phyloP scores from a whole-genome alignment of 2,113 vertebrate species.

The Edolisoma coerulescens region DNA sequence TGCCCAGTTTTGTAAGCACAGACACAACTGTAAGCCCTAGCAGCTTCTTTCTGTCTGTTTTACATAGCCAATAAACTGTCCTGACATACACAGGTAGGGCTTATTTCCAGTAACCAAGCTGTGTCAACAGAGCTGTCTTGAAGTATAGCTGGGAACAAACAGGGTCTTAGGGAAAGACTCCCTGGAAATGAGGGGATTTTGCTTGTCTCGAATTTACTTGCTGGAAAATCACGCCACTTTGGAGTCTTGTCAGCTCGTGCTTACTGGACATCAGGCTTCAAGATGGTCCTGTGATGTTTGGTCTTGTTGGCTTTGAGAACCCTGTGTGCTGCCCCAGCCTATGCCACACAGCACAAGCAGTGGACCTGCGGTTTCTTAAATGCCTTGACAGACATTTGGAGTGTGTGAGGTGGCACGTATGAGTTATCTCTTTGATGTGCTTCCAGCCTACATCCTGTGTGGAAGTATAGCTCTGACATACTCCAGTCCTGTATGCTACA shows the following conservation, averaged over 20 bases:
- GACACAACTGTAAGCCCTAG: background rate
- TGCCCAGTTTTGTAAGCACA: background rate
- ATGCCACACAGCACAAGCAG: background rate
- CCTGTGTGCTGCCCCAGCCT: background rate
- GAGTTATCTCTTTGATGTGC: background rate
- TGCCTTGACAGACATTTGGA: background rate
- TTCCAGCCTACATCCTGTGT: background rate
- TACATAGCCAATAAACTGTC: background rate
- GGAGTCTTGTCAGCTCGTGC: background rate
- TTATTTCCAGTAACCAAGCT: background rate
- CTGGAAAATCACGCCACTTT: background rate
- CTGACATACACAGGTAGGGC: background rate
- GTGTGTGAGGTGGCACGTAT: background rate
- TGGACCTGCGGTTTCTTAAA: background rate
- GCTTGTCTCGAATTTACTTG: background rate
- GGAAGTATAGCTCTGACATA: background rate
- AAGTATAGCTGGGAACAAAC: background rate
- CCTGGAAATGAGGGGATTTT: background rate
- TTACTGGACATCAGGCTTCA: background rate
- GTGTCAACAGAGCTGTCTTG: background rate
- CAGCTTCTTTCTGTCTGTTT: background rate
- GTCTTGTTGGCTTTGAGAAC: background rate
- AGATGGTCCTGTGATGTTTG: background rate
- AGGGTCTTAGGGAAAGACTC: background rate
- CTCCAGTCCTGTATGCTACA: background rate